A percentile compares a stretch with the other conserved stretches of the same genome.
Conservation (phyloP, 2,888 invertebrate genomes). For the Hemithea aestivaria region DNA sequence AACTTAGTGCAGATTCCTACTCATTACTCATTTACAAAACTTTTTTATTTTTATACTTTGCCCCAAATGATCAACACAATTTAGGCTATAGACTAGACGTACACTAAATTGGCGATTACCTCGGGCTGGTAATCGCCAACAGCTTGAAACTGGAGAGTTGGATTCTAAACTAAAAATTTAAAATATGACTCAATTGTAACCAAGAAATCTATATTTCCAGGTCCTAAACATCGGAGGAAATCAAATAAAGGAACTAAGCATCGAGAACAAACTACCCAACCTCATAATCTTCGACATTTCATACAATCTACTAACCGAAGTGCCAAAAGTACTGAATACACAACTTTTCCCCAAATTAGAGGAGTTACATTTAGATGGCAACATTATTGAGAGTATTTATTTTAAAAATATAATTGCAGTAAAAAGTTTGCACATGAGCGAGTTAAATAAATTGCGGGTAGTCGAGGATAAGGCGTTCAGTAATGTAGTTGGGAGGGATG, state of each 20-base stretch:
- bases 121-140: too few species aligned
- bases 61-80: too few species aligned
- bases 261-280: constrained; percentile 60
- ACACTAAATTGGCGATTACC: too few species aligned
- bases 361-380: constrained; percentile 73
- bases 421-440: constrained; percentile 63
- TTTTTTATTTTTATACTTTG: too few species aligned
- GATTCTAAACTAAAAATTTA: too few species aligned
- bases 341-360: constrained; percentile 69
- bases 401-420: constrained; percentile 68
- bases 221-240: constrained; percentile 67
- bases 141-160: too few species aligned
- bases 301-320: constrained; percentile 61
- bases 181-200: background rate
- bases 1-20: too few species aligned
- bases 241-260: constrained; percentile 63
- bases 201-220: constrained; percentile 43
- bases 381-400: constrained; percentile 67
- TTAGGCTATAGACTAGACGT: too few species aligned
- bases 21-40: too few species aligned
- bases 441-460: constrained; percentile 47
- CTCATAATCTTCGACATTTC: constrained; percentile 73
- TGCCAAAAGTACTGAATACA: constrained; percentile 65
- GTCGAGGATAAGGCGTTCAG: constrained; percentile 70
- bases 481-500: constrained; percentile 61